phyloP scores from a whole-genome alignment of 2,888 invertebrate genomes.

The Zootermopsis nevadensis region DNA sequence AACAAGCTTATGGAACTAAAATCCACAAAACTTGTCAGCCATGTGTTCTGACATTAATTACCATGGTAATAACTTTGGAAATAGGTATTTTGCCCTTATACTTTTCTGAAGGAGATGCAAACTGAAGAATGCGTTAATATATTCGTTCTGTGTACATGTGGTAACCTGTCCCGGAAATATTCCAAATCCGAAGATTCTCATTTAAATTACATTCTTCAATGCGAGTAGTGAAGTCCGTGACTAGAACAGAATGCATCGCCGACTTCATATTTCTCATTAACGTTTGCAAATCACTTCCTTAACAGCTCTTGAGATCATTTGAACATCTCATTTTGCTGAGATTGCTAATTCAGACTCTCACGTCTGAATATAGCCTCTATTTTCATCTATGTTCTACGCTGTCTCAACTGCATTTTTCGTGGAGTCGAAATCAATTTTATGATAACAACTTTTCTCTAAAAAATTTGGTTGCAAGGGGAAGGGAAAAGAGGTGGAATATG shows the following conservation, averaged over 20 bases:
- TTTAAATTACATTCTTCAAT: neutral
- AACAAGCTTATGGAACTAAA: too few species aligned
- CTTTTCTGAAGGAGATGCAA: too few species aligned
- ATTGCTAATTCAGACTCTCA: neutral
- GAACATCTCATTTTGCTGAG: conserved; percentile 17
- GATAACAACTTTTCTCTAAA: conserved; percentile 46
- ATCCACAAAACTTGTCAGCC: too few species aligned
- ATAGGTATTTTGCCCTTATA: too few species aligned
- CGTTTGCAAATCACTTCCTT: conserved; percentile 26
- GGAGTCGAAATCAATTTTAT: conserved; percentile 47
- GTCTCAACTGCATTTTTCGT: conserved; percentile 39
- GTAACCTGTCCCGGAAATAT: too few species aligned
- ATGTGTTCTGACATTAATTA: too few species aligned
- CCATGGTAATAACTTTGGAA: too few species aligned
- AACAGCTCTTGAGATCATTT: neutral
- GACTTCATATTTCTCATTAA: conserved; percentile 24
- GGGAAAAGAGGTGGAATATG: neutral
- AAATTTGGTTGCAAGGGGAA: conserved; percentile 22
- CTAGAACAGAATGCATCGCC: neutral
- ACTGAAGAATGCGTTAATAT: too few species aligned
- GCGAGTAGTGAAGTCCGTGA: neutral
- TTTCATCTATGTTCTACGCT: conserved; percentile 39
- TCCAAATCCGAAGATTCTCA: too few species aligned
- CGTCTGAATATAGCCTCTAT: conserved; percentile 32
- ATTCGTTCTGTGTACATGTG: too few species aligned